Percentiles rank a stretch among this genome's conserved stretches.
Evolutionary conservation across 2,113 vertebrate genomes (phyloP).

Genomic region (Hyaena hyaena): DNA sequence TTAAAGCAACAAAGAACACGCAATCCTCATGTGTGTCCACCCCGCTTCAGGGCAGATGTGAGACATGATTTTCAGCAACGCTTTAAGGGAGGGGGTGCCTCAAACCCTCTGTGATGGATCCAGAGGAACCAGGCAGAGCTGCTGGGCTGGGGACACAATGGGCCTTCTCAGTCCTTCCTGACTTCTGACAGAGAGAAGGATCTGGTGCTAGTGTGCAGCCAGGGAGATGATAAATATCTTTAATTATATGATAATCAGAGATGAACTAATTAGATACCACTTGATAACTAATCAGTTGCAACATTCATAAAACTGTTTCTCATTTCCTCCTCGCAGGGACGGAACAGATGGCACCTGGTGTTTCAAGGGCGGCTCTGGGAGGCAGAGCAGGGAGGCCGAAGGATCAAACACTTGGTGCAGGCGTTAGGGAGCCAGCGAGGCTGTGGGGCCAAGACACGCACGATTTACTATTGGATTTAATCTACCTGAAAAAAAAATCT

Average conservation of each 20-base stretch:
- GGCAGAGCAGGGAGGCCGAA: slow-evolving; percentile 69
- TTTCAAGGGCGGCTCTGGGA: slow-evolving; percentile 9
- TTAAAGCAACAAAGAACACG: background rate
- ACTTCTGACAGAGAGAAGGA: background rate
- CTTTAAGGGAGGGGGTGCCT: no score
- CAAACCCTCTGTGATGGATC: fast-evolving
- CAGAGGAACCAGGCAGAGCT: background rate
- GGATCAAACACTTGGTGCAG: slow-evolving; percentile 64
- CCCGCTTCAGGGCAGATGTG: background rate
- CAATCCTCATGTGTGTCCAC: fast-evolving
- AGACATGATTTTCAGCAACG: background rate
- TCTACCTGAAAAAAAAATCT: slow-evolving; percentile 79
- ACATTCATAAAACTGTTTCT: slow-evolving; percentile 56
- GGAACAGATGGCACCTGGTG: slow-evolving; percentile 76
- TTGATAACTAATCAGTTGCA: slow-evolving; percentile 70
- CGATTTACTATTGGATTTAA: slow-evolving; percentile 82
- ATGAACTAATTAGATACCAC: slow-evolving; percentile 56
- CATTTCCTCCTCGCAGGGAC: slow-evolving; percentile 1
- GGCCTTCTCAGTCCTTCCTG: background rate
- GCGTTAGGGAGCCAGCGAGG: slow-evolving; percentile 56
- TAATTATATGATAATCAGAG: slow-evolving; percentile 64
- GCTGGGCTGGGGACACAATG: background rate
- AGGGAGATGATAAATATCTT: background rate
- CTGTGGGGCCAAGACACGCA: slow-evolving; percentile 5
- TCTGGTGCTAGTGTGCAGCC: background rate